These are phyloP conservation scores for Drosophila demipolita DNA, from an alignment of 2,888 invertebrate species.

Conservation along the genomic window DNA sequence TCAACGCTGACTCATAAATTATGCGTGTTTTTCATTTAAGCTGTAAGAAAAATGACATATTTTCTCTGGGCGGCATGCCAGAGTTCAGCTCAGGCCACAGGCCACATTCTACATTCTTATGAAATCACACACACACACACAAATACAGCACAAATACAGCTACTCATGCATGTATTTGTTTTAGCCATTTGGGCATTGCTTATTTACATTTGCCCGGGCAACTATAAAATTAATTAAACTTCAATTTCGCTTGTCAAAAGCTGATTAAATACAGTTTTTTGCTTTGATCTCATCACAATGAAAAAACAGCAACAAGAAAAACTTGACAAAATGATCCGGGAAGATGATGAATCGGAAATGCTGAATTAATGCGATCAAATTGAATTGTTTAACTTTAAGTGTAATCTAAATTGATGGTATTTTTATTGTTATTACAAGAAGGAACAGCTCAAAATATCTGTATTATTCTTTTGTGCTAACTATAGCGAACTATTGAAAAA, in stretches of 20 bases:
- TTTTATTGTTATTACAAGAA: neutral
- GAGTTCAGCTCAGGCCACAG: conserved; percentile 42
- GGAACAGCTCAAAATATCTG: neutral
- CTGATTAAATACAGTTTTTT: conserved; percentile 61
- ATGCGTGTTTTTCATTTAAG: conserved; percentile 64
- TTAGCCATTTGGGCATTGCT: conserved; percentile 27
- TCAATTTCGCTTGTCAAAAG: conserved; percentile 67
- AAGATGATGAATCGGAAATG: conserved; percentile 21
- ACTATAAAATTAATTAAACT: conserved; percentile 67
- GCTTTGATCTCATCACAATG: neutral
- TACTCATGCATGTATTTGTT: conserved; percentile 16
- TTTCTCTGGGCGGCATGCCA: conserved; percentile 58
- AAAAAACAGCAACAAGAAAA: neutral
- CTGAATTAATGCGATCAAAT: neutral
- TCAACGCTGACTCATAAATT: conserved; percentile 61
- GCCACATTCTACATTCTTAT: conserved; percentile 26
- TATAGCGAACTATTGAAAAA: neutral
- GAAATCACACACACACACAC: conserved; percentile 19
- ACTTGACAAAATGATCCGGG: conserved; percentile 7
- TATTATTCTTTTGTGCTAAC: no score
- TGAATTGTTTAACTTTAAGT: conserved; percentile 13
- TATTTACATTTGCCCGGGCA: conserved; percentile 38
- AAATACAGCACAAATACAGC: neutral
- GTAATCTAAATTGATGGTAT: conserved; percentile 14
- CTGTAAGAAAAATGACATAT: conserved; percentile 73